phyloP scores from a whole-genome alignment of 2,888 invertebrate genomes.

The Cephalotes varians region DNA sequence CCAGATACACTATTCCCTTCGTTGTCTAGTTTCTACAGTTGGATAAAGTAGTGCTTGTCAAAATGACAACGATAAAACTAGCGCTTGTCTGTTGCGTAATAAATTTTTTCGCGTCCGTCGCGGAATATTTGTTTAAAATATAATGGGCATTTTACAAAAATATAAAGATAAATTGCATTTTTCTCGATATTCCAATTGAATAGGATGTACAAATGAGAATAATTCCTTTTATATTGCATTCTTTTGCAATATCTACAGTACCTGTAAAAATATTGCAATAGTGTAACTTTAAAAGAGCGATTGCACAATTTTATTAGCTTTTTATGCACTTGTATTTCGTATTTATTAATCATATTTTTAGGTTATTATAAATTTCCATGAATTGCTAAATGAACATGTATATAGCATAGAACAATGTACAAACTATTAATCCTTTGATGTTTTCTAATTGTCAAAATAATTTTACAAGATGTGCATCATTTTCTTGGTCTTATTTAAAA shows the following conservation, averaged over 20 bases:
- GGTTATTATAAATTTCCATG: neutral
- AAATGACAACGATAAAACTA: conserved; percentile 14
- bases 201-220: neutral
- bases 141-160: conserved; percentile 16
- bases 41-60: conserved; percentile 64
- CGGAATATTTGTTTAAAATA: conserved; percentile 14
- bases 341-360: conserved; percentile 4
- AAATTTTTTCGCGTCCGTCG: neutral
- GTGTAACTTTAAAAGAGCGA: neutral
- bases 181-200: conserved; percentile 14
- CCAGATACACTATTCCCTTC: conserved; percentile 66
- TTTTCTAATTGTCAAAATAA: conserved; percentile 7
- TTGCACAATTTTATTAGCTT: conserved; percentile 15
- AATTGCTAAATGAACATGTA: conserved; percentile 28
- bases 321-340: neutral
- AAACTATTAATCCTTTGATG: conserved; percentile 31
- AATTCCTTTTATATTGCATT: conserved; percentile 1
- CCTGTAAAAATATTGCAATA: conserved; percentile 34
- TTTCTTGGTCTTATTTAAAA: conserved; percentile 3
- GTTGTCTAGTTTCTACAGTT: conserved; percentile 69
- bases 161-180: conserved; percentile 9
- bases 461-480: neutral
- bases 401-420: conserved; percentile 39
- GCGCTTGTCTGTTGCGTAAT: conserved; percentile 12
- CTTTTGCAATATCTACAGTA: conserved; percentile 27